phyloP scores from a whole-genome alignment of 1,140 invertebrate species.

The Lanistes nyassanus region DNA sequence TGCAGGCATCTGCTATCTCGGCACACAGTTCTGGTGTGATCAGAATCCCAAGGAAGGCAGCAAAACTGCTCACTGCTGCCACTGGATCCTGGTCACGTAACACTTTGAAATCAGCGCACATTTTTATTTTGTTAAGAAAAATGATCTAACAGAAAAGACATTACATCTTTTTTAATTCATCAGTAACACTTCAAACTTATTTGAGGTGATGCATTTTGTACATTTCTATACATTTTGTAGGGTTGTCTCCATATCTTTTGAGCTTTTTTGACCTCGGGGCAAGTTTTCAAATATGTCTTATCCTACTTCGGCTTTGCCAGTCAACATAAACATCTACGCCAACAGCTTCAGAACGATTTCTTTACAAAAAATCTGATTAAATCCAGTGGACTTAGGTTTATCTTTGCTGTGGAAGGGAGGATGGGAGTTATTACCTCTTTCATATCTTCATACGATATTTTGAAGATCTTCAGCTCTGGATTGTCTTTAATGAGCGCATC shows the following conservation, averaged over 20 bases:
- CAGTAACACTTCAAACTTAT: background rate
- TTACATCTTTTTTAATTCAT: background rate
- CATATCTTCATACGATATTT: slow-evolving; percentile 14
- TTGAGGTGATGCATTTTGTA: background rate
- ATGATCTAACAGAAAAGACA: background rate
- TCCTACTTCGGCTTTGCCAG: too few species aligned
- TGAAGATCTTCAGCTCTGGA: slow-evolving; percentile 7
- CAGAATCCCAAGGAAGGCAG: slow-evolving; percentile 21
- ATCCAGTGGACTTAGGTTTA: too few species aligned
- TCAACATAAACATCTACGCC: too few species aligned
- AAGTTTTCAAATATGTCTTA: too few species aligned
- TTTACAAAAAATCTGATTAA: too few species aligned
- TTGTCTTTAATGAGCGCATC: slow-evolving; percentile 1
- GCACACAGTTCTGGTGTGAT: slow-evolving; percentile 16
- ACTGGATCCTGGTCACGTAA: slow-evolving; percentile 27
- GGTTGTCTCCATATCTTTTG: too few species aligned
- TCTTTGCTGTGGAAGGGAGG: too few species aligned
- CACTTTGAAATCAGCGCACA: background rate
- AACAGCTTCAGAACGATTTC: too few species aligned
- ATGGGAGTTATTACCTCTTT: slow-evolving; percentile 1
- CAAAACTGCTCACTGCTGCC: slow-evolving; percentile 15
- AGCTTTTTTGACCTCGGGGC: too few species aligned
- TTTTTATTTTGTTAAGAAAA: background rate
- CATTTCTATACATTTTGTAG: too few species aligned
- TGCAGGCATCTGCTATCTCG: slow-evolving; percentile 24